A percentile compares a stretch with the other conserved stretches of the same genome.
These are phyloP conservation scores for Myocastor coypus DNA, from an alignment of 2,113 vertebrate genomes.

Conservation along the genomic window DNA sequence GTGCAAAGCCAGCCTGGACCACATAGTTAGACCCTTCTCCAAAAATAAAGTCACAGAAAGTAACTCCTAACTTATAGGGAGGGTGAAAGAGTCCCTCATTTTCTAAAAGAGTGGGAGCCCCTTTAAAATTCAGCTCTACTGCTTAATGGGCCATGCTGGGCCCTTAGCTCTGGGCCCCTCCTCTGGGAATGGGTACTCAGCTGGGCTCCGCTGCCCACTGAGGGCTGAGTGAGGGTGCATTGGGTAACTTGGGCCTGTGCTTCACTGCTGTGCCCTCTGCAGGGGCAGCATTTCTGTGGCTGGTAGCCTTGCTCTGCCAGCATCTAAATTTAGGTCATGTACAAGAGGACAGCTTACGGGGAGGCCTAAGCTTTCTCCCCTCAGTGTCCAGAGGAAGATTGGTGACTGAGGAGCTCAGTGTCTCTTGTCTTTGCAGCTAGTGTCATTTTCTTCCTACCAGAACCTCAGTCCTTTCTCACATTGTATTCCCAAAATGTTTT, in stretches of 20 bases:
- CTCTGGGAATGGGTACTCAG: not conserved
- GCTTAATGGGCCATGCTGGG: not conserved
- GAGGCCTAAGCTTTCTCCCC: not conserved
- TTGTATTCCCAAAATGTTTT: not conserved
- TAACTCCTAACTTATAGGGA: not conserved
- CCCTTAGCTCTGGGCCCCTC: not conserved
- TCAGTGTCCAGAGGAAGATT: not conserved
- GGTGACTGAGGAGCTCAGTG: not conserved
- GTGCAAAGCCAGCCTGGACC: not conserved
- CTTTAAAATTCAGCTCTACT: not conserved
- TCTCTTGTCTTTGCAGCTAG: not conserved
- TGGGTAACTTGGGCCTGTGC: accelerated
- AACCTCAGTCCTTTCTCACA: not conserved
- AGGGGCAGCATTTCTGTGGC: not conserved
- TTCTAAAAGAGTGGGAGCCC: not conserved
- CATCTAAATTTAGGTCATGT: not conserved
- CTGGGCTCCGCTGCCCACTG: not conserved
- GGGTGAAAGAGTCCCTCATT: not conserved
- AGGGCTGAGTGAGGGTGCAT: not conserved
- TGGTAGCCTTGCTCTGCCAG: not conserved
- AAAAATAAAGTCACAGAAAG: not conserved
- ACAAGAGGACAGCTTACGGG: not conserved
- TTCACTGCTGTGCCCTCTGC: accelerated
- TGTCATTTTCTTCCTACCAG: not conserved
- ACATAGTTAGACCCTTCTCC: not conserved